phyloP scores from a whole-genome alignment of 2,888 invertebrate species.

The Branchipolynoe longqiensis region DNA sequence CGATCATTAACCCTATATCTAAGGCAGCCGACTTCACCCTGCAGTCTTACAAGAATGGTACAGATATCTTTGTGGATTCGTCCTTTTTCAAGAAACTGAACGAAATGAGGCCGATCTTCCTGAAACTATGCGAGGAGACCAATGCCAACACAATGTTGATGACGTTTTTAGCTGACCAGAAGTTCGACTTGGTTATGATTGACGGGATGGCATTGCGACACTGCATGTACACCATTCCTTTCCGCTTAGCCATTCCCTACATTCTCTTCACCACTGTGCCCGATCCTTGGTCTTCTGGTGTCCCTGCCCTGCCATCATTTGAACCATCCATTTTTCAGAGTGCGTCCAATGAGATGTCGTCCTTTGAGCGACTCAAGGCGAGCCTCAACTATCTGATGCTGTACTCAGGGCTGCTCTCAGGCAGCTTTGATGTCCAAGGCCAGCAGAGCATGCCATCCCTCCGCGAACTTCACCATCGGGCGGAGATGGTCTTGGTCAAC shows the following conservation, averaged over 20 bases:
- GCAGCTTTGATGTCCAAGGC: not conserved
- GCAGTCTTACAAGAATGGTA: not conserved
- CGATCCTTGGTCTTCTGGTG: slow-evolving; percentile 62
- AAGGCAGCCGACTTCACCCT: slow-evolving; percentile 15
- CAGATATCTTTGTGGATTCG: not conserved
- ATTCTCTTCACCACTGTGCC: slow-evolving; percentile 36
- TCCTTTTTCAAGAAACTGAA: slow-evolving; percentile 24
- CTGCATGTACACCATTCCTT: slow-evolving; percentile 53
- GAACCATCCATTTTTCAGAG: slow-evolving; percentile 58
- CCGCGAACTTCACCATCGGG: slow-evolving; percentile 53
- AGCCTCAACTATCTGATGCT: slow-evolving; percentile 1
- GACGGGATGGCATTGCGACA: slow-evolving; percentile 57
- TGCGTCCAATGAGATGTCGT: slow-evolving; percentile 3
- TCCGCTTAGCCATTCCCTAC: slow-evolving; percentile 44
- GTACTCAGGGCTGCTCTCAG: slow-evolving; percentile 19
- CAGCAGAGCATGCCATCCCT: not conserved
- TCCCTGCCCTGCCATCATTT: slow-evolving; percentile 56
- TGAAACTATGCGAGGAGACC: slow-evolving; percentile 35
- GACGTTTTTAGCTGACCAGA: slow-evolving; percentile 47
- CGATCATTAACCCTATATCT: slow-evolving; percentile 4
- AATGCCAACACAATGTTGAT: slow-evolving; percentile 13
- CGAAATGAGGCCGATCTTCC: not conserved
- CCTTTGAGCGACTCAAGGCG: slow-evolving; percentile 44
- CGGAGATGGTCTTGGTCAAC: slow-evolving; percentile 62
- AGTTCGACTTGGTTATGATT: slow-evolving; percentile 61